phyloP scores from a whole-genome alignment of 2,113 vertebrate genomes.

The Apodemus speciosus region DNA sequence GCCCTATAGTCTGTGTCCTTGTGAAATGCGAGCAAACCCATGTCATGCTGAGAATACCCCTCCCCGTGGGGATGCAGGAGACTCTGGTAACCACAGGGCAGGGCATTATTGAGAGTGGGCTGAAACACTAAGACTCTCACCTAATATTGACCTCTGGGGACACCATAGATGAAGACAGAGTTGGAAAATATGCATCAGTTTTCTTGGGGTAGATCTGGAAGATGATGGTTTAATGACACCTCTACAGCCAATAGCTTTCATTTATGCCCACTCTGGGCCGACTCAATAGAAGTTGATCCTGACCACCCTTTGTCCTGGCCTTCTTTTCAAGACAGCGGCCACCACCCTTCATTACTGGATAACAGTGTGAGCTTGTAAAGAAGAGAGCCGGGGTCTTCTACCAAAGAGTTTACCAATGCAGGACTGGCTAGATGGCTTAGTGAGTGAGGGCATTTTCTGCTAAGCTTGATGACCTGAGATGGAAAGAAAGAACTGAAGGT shows the following conservation, averaged over 20 bases:
- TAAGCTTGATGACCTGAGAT: too few species aligned
- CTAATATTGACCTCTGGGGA: background rate
- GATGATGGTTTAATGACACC: background rate
- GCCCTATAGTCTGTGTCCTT: background rate
- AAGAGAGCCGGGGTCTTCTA: background rate
- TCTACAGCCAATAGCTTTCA: background rate
- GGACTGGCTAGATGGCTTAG: background rate
- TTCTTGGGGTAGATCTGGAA: background rate
- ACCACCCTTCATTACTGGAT: background rate
- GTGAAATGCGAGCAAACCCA: background rate
- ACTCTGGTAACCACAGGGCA: background rate
- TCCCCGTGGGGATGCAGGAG: background rate
- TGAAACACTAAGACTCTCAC: background rate
- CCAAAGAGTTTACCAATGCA: background rate
- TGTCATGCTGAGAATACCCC: background rate
- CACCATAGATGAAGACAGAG: background rate
- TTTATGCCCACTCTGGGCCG: background rate
- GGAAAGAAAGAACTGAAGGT: background rate
- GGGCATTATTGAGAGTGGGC: background rate
- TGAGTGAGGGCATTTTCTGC: background rate
- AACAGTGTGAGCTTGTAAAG: background rate
- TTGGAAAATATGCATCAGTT: background rate
- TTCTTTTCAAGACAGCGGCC: background rate
- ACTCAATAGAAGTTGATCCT: background rate
- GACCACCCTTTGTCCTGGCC: background rate